Base-by-base conservation (phyloP, 2,113 vertebrate species). In the Cheilinus undulatus region DNA sequence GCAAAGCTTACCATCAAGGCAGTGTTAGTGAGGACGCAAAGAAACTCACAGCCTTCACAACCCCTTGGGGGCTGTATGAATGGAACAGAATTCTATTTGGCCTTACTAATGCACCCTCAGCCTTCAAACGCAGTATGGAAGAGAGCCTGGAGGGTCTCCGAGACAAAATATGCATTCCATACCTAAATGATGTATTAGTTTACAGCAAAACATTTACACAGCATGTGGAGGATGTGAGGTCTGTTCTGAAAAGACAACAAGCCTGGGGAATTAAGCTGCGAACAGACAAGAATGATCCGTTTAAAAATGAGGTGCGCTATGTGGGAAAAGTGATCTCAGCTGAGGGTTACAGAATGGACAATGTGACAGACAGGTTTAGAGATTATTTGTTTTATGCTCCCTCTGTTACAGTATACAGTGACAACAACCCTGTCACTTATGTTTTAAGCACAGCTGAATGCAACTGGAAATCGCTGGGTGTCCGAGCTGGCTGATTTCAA, bases 321-420 rank as follows among this genome's bases (percentile, higher is more conserved):
- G 8, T 67, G 52, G 38, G 1, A 13, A 59, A 40, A 48, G 53
- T 60, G 2, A 72, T 71, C 1, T 36, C 26, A 50, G 19, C 24
- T 22, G 34, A 50, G n/a, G 43, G 66, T 4, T 57, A 57, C 20
- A 52, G 0, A 5, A 46, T 65, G 60, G 11, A 71, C 12, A 5
- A 24, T 3, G 19, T 56, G 11, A 50, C 71, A 30, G 43, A 65
- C 3, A 22, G 20, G 7, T 66, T 65, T 28, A 49, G 45, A n/a
- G 52, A 73, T 7, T 57, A 73, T 28, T 42, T 65, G 28, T 73
- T 73, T 28, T 40, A 73, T 23, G 51, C 72, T 4, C 43, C 72
- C 0, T 59, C 43, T 34, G 32, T 74, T 1, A 66, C 52, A 32
- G 27, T 66, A 2, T 74, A 59, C 17, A 66, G 61, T 20, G 45